Evolutionary conservation across 2,797 vertebrate genomes (phyloP).

Genomic region (Delichon dasypus): DNA sequence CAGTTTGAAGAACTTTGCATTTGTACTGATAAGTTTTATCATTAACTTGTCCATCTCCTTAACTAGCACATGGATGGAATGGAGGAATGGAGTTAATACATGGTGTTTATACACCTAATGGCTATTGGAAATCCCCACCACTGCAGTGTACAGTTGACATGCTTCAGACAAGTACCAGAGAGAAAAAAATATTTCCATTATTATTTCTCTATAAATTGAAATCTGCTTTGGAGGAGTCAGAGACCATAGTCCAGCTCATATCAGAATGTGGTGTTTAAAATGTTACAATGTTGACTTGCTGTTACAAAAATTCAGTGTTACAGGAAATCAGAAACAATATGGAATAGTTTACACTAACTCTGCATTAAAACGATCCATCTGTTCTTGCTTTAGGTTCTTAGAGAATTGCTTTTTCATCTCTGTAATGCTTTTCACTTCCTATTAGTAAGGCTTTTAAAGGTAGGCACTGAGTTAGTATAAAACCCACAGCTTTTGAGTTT

Average conservation of each 20-base stretch:
- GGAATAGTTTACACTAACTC: conserved; percentile 70
- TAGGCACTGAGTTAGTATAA: conserved; percentile 59
- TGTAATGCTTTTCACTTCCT: conserved; percentile 72
- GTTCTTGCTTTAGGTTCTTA: conserved; percentile 62
- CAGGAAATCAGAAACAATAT: conserved; percentile 71
- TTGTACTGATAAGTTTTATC: neutral
- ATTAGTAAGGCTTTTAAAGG: conserved; percentile 69
- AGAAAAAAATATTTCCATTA: conserved; percentile 26
- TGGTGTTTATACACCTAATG: neutral
- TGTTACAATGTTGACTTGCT: conserved; percentile 49
- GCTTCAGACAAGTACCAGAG: neutral
- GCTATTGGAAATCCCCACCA: neutral
- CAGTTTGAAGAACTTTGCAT: neutral
- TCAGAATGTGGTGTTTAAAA: conserved; percentile 40
- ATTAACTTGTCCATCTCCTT: neutral
- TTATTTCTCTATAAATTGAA: conserved; percentile 26
- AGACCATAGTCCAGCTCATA: neutral
- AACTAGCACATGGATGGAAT: neutral
- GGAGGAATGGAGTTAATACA: neutral
- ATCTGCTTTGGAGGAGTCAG: conserved; percentile 21
- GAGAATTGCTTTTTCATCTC: conserved; percentile 62
- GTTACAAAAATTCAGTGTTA: conserved; percentile 56
- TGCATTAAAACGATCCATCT: conserved; percentile 66
- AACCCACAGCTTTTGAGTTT: conserved; percentile 65
- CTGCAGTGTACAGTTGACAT: neutral